Evolutionary conservation across 2,888 invertebrate genomes (phyloP), one percentile per base, ranked within the genome.

Genomic region (Drosophila siamana): DNA sequence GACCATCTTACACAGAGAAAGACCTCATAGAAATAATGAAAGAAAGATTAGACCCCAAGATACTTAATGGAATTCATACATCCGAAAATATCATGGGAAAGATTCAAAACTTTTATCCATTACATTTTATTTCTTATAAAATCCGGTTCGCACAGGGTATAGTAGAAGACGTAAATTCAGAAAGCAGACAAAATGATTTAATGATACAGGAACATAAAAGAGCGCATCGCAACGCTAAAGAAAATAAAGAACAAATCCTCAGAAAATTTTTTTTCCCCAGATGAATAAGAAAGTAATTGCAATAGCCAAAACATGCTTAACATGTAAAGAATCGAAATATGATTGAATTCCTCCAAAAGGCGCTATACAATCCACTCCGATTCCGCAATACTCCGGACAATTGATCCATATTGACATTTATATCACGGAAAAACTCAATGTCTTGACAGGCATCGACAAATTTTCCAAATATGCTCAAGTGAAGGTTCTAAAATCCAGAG

Each of bases 71-170:
- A 11, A 33, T 33, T n/a, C 6, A 33, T 1, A 33, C 33, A 1
- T n/a, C 33, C n/a, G 33, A 4, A n/a, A 33, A 33, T 33, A 33
- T 33, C 4, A 33, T 33, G 5, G 11, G 33, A n/a, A 33, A 33
- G n/a, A 33, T 33, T n/a, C 38, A 38, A 40, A 38, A 40, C 4
- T 41, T 48, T 19, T 40, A 38, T 50, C 50, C 28, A 57, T 28
- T 13, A 24, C 41, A 59, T 33, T 59, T 59, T 2, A 48, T 38
- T 16, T 28, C 13, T 33, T 33, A n/a, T 4, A 33, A n/a, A n/a
- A n/a, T n/a, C n/a, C n/a, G n/a, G n/a, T n/a, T n/a, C n/a, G n/a
- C n/a, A n/a, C n/a, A n/a, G n/a, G n/a, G n/a, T n/a, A n/a, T n/a
- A n/a, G n/a, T n/a, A n/a, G n/a, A n/a, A n/a, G n/a, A n/a, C n/a